These are phyloP conservation scores for Cyclina sinensis DNA, from an alignment of 1,140 invertebrate species.

Conservation along the genomic window DNA sequence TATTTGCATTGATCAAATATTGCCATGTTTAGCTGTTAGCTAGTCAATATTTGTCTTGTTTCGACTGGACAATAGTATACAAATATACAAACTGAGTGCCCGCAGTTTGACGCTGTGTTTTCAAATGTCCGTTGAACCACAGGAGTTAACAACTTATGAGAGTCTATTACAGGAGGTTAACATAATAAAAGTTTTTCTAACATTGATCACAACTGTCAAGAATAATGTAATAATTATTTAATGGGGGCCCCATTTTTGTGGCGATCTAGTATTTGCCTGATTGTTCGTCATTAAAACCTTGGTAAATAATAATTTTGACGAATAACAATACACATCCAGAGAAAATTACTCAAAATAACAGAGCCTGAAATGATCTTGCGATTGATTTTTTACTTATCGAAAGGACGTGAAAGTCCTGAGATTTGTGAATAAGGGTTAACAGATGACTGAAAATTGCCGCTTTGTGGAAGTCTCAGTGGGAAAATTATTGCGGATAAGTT, in stretches of 20 bases:
- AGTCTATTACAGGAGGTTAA: slow-evolving; percentile 40
- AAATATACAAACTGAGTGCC: slow-evolving; percentile 46
- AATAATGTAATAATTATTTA: slow-evolving; percentile 49
- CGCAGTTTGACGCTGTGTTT: neutral
- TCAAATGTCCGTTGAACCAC: neutral
- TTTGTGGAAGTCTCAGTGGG: slow-evolving; percentile 31
- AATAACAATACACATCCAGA: slow-evolving; percentile 14
- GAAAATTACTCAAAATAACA: slow-evolving; percentile 1
- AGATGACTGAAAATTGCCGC: slow-evolving; percentile 4
- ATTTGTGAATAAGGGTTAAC: slow-evolving; percentile 16
- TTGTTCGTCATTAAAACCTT: slow-evolving; percentile 1
- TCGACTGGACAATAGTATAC: slow-evolving; percentile 17
- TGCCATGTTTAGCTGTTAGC: slow-evolving; percentile 42
- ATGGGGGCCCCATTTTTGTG: slow-evolving; percentile 17
- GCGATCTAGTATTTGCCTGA: slow-evolving; percentile 12
- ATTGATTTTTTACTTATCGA: slow-evolving; percentile 46
- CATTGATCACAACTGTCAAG: slow-evolving; percentile 6
- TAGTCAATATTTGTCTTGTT: slow-evolving; percentile 47
- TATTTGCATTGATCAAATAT: slow-evolving; percentile 54
- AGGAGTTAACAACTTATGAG: slow-evolving; percentile 20
- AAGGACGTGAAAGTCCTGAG: slow-evolving; percentile 20
- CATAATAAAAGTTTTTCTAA: slow-evolving; percentile 39
- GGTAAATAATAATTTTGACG: slow-evolving; percentile 30
- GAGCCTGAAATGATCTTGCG: neutral
- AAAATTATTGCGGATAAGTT: slow-evolving; percentile 40